Evolutionary conservation across 2,113 vertebrate species (phyloP).

Genomic region (Mobula birostris): DNA sequence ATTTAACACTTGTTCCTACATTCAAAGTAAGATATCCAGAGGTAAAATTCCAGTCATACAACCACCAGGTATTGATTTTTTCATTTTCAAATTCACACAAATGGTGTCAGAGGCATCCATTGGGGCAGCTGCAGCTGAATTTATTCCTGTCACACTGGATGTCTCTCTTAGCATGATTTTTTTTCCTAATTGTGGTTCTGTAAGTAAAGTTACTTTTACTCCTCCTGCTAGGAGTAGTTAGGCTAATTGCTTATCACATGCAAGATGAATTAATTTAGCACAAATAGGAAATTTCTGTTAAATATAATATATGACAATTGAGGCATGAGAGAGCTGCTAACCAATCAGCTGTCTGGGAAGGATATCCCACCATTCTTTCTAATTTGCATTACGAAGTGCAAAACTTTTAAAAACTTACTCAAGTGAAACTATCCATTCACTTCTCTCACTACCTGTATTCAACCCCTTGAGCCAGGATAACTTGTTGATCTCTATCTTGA

Average conservation of each 20-base stretch:
- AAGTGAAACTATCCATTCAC: not conserved
- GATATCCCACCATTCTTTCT: not conserved
- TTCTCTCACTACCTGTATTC: no score
- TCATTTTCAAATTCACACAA: not conserved
- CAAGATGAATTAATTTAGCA: not conserved
- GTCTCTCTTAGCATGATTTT: no score
- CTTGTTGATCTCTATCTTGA: not conserved
- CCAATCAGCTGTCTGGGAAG: not conserved
- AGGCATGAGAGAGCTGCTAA: not conserved
- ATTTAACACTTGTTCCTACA: not conserved
- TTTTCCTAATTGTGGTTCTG: no score
- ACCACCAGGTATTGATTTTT: not conserved
- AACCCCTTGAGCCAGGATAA: not conserved
- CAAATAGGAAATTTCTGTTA: not conserved
- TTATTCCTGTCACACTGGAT: not conserved
- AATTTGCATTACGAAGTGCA: not conserved
- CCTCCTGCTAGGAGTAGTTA: not conserved
- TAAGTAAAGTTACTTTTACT: not conserved
- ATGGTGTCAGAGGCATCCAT: not conserved
- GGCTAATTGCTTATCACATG: not conserved
- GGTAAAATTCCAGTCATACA: not conserved
- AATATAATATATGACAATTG: not conserved
- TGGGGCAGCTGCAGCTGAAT: not conserved
- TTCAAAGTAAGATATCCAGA: not conserved
- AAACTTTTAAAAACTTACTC: not conserved